Conservation (phyloP, 2,797 vertebrate species). For the Amblyraja radiata region DNA sequence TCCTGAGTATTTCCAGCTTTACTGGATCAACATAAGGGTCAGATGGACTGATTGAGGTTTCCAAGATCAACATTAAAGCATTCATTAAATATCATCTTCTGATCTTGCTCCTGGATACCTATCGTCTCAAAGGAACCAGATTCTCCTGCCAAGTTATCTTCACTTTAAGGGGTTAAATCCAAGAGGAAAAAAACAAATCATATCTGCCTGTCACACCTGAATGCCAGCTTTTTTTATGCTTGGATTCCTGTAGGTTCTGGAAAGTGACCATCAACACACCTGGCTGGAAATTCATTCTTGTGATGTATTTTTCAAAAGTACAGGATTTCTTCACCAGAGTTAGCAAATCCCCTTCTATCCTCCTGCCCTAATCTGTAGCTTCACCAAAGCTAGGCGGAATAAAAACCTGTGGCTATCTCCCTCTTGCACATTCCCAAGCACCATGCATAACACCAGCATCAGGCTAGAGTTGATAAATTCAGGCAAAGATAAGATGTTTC, state of each 20-base stretch:
- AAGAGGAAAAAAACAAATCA: too few species aligned
- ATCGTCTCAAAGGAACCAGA: background rate
- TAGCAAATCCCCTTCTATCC: background rate
- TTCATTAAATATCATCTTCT: background rate
- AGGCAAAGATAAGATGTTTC: background rate
- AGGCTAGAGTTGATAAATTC: background rate
- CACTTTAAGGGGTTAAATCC: too few species aligned
- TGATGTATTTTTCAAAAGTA: background rate
- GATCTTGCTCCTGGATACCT: background rate
- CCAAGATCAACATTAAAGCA: background rate
- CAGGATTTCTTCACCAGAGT: background rate
- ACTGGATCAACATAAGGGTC: background rate
- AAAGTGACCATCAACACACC: background rate
- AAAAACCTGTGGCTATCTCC: background rate
- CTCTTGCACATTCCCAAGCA: background rate
- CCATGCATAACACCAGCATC: background rate
- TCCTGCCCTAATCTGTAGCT: background rate
- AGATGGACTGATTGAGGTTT: background rate
- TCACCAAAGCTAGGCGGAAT: background rate
- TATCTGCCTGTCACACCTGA: too few species aligned
- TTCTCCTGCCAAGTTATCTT: background rate
- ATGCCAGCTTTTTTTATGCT: background rate
- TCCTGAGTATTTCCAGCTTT: too few species aligned
- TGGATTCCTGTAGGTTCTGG: background rate
- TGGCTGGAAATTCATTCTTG: background rate